These are phyloP conservation scores for Neolamprologus cancellatus DNA, from an alignment of 2,113 vertebrate genomes.

Conservation along the genomic window DNA sequence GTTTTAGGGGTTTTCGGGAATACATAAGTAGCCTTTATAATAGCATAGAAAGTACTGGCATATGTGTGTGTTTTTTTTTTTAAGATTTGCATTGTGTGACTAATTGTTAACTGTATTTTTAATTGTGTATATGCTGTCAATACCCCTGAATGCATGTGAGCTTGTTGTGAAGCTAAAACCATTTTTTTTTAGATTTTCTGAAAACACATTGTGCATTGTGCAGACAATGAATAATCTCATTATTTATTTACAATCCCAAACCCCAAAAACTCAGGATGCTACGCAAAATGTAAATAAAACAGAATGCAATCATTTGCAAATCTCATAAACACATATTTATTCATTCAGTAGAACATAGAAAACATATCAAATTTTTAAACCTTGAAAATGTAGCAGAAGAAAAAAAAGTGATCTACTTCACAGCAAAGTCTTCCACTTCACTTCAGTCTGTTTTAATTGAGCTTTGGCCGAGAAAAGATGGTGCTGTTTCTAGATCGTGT, in stretches of 20 bases:
- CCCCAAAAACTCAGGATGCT: not conserved
- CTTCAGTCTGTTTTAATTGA: not conserved
- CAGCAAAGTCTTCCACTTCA: not conserved
- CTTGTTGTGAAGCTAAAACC: not conserved
- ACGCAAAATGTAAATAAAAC: not conserved
- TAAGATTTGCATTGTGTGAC: not conserved
- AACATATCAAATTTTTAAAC: not conserved
- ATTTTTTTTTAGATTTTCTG: not conserved
- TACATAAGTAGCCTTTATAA: not conserved
- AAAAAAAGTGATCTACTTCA: not conserved
- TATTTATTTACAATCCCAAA: not conserved
- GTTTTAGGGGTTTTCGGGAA: not conserved
- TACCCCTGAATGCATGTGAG: not conserved
- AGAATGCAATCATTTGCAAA: not conserved
- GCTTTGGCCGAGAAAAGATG: not conserved
- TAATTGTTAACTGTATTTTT: not conserved
- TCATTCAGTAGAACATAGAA: not conserved
- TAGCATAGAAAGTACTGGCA: not conserved
- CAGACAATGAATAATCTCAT: not conserved
- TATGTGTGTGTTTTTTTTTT: rapidly evolving
- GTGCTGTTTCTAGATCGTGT: not conserved
- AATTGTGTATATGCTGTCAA: not conserved
- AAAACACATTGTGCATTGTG: not conserved
- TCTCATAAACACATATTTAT: not conserved
- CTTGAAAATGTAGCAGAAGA: not conserved